Evolutionary conservation across 2,113 vertebrate genomes (phyloP).

Genomic region (Elachura formosa): DNA sequence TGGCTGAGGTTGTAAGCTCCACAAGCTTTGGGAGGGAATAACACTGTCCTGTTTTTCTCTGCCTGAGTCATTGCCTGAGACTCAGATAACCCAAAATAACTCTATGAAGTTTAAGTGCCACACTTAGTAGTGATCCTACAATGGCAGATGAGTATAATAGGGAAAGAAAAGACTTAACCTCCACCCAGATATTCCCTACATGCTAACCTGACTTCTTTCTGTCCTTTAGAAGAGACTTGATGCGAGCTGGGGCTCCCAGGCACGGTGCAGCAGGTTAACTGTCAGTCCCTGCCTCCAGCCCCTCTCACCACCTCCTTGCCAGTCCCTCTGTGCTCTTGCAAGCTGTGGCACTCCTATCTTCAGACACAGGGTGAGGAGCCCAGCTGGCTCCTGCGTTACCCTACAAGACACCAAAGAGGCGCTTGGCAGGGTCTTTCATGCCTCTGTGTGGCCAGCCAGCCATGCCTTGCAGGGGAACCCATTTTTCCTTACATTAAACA

Average conservation of each 20-base stretch:
- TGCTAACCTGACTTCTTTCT: not conserved
- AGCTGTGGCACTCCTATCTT: not conserved
- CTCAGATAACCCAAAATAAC: not conserved
- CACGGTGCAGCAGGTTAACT: accelerated
- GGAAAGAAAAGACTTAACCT: not conserved
- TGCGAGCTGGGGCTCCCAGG: not conserved
- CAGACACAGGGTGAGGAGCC: not conserved
- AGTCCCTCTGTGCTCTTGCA: not conserved
- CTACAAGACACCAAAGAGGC: not conserved
- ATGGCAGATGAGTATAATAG: not conserved
- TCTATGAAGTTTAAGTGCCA: accelerated
- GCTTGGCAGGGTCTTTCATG: not conserved
- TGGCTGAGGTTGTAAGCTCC: not conserved
- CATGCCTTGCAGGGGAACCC: not conserved
- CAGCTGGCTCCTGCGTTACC: not conserved
- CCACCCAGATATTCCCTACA: not conserved
- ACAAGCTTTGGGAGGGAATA: not conserved
- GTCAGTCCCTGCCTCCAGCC: not conserved
- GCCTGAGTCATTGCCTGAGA: not conserved
- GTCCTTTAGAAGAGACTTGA: not conserved
- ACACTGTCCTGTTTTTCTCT: not conserved
- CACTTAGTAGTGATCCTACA: not conserved
- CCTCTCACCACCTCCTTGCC: not conserved
- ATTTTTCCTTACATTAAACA: not conserved
- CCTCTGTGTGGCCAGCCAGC: not conserved